Evolutionary conservation across 2,113 vertebrate genomes (phyloP).

Genomic region (Alexandromys fortis): DNA sequence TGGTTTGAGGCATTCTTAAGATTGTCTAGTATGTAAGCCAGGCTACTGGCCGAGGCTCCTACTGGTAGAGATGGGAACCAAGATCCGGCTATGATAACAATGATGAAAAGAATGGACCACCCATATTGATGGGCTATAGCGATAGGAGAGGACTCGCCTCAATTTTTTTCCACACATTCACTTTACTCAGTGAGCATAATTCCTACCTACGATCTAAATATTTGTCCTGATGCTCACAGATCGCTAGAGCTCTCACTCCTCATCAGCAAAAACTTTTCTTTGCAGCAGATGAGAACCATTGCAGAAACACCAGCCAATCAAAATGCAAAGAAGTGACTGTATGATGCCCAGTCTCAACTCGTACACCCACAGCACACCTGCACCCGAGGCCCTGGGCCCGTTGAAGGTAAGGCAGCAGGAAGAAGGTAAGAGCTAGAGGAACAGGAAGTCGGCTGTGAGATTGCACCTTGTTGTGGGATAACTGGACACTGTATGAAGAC

Average conservation of each 20-base stretch:
- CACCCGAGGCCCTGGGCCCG: neutral
- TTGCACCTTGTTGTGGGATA: neutral
- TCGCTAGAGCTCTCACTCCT: neutral
- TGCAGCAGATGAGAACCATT: no score
- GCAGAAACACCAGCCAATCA: neutral
- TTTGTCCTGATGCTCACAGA: neutral
- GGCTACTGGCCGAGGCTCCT: neutral
- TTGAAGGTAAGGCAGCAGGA: neutral
- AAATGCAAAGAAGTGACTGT: neutral
- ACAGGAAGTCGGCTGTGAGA: neutral
- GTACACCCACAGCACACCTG: neutral
- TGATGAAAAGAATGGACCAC: neutral
- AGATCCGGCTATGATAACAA: neutral
- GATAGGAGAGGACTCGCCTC: neutral
- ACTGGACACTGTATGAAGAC: neutral
- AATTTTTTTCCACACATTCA: neutral
- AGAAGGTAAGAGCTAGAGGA: neutral
- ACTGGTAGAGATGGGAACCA: neutral
- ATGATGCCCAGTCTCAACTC: neutral
- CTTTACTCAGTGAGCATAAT: neutral
- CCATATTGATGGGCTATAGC: neutral
- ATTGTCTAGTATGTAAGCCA: neutral
- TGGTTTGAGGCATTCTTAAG: slow-evolving; percentile 48
- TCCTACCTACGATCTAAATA: neutral
- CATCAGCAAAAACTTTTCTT: neutral